Conservation (phyloP, 2,797 vertebrate genomes). For the Pipistrellus pipistrellus region DNA sequence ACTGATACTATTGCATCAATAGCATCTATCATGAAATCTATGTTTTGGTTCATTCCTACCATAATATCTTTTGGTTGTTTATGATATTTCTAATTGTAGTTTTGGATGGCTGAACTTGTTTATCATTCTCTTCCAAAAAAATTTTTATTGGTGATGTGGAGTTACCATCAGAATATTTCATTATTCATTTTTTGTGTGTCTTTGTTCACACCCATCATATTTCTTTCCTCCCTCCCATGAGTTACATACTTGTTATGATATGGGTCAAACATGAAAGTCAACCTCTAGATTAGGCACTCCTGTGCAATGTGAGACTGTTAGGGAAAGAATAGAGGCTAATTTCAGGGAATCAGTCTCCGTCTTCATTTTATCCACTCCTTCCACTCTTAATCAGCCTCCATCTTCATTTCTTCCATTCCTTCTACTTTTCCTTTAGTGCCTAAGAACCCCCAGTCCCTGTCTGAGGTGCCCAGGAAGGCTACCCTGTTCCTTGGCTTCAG, state of each 20-base stretch:
- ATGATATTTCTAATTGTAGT: neutral
- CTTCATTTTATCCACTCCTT: neutral
- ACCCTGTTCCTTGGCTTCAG: neutral
- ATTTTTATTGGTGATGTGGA: neutral
- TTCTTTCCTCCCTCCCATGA: neutral
- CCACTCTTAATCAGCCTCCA: neutral
- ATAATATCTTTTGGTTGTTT: neutral
- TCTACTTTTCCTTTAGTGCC: neutral
- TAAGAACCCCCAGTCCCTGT: rapidly evolving
- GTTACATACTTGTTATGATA: neutral
- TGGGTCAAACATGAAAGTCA: neutral
- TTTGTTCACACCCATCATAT: neutral
- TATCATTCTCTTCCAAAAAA: neutral
- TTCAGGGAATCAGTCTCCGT: neutral
- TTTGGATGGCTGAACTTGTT: neutral
- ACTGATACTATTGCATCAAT: neutral
- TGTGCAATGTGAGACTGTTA: neutral
- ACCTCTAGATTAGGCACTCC: neutral
- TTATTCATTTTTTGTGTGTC: neutral
- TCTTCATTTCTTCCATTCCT: neutral
- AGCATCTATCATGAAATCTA: neutral
- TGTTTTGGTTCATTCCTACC: neutral
- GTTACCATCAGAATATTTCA: neutral
- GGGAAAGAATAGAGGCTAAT: neutral
- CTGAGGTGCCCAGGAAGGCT: neutral